Conservation (phyloP, 2,113 vertebrate species). For the Crotalus tigris region DNA sequence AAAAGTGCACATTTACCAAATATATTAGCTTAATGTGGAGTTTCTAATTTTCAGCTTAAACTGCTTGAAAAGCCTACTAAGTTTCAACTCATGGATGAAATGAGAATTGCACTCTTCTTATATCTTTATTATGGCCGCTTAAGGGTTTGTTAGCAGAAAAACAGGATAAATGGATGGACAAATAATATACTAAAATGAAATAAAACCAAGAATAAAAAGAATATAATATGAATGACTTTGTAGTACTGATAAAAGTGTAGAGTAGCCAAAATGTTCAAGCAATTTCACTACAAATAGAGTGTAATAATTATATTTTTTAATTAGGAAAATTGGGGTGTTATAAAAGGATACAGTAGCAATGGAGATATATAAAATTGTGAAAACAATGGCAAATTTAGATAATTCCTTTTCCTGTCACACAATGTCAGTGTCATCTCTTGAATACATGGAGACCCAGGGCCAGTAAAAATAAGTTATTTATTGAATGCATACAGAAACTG, state of each 20-base stretch:
- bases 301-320: not conserved
- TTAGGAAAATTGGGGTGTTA: not conserved
- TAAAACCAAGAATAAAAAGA: not conserved
- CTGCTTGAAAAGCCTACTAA: not conserved
- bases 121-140: not conserved
- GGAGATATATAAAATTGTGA: not conserved
- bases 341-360: not conserved
- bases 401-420: not conserved
- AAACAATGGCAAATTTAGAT: not conserved
- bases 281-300: not conserved
- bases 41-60: not conserved
- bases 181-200: not conserved
- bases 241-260: not conserved
- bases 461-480: not conserved
- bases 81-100: not conserved
- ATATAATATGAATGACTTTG: not conserved
- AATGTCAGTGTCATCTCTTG: not conserved
- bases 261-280: not conserved
- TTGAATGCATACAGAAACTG: not conserved
- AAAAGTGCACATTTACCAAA: not conserved
- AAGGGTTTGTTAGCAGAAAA: not conserved
- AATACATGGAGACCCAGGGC: not conserved
- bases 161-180: not conserved
- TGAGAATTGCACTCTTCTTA: not conserved
- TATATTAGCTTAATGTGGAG: not conserved